phyloP scores from a whole-genome alignment of 2,888 invertebrate genomes.

The Leucophora obtusa region DNA sequence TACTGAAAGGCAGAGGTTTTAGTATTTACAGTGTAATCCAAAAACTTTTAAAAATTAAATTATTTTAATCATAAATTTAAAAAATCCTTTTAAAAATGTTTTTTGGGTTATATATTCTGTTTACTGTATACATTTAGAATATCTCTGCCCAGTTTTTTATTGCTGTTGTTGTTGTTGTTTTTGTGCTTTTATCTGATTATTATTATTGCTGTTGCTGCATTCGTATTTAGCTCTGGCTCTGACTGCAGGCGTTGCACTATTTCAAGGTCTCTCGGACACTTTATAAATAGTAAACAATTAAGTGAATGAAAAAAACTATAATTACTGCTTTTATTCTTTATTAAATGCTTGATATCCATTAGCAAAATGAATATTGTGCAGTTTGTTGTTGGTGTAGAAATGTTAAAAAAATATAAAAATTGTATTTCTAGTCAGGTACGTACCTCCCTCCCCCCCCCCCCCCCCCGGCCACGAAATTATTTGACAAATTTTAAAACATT shows the following conservation, averaged over 20 bases:
- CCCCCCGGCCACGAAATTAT: too few species aligned
- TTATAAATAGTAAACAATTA: constrained; percentile 64
- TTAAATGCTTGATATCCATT: constrained; percentile 6
- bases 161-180: constrained; percentile 24
- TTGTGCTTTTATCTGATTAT: constrained; percentile 50
- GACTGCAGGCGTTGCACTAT: constrained; percentile 74
- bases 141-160: constrained; percentile 8
- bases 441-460: too few species aligned
- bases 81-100: background rate
- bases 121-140: constrained; percentile 16
- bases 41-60: too few species aligned
- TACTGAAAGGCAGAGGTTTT: too few species aligned
- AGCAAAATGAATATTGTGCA: background rate
- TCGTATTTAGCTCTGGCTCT: constrained; percentile 30
- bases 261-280: constrained; percentile 70
- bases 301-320: constrained; percentile 58
- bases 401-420: background rate
- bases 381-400: background rate
- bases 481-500: too few species aligned
- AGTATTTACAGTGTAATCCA: too few species aligned
- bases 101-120: constrained; percentile 9
- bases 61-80: too few species aligned
- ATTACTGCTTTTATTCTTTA: constrained; percentile 49
- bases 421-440: too few species aligned
- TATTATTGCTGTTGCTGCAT: constrained; percentile 23